Conservation (phyloP, 2,888 invertebrate genomes). For the Cheilosia grossa region DNA sequence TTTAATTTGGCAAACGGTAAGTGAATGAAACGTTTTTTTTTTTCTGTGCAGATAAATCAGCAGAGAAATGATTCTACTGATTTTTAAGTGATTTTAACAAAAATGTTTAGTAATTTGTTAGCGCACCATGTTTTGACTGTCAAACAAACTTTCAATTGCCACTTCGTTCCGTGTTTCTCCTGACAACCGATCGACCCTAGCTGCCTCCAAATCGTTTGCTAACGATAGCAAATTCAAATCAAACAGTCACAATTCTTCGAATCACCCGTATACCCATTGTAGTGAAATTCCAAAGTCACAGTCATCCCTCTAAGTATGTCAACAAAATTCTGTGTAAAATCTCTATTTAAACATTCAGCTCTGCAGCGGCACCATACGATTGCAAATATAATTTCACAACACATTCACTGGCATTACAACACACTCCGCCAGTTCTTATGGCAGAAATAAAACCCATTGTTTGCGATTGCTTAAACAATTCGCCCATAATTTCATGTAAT, state of each 20-base stretch:
- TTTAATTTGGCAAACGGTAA: conserved; percentile 38
- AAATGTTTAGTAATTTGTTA: too few relatives aligned
- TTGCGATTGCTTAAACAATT: conserved; percentile 52
- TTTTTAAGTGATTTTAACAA: too few relatives aligned
- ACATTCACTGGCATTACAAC: conserved; percentile 14
- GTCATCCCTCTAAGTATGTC: background rate
- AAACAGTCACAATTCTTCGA: too few relatives aligned
- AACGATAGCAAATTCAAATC: too few relatives aligned
- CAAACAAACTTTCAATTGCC: too few relatives aligned
- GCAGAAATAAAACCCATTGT: conserved; percentile 32
- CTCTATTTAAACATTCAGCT: background rate
- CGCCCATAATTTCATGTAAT: conserved; percentile 55
- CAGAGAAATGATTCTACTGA: background rate
- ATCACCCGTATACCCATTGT: too few relatives aligned
- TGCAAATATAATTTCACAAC: conserved; percentile 22
- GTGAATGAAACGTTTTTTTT: background rate
- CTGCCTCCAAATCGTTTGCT: too few relatives aligned
- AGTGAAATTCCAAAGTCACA: too few relatives aligned
- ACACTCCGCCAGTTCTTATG: background rate
- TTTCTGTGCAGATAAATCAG: background rate
- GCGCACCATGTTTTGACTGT: too few relatives aligned
- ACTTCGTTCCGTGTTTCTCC: too few relatives aligned
- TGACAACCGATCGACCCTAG: too few relatives aligned
- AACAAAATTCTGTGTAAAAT: background rate
- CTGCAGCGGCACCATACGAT: background rate